Percentiles rank a stretch among this genome's conserved stretches.
These are phyloP conservation scores for Adelges cooleyi DNA, from an alignment of 1,140 invertebrate genomes.

Conservation along the genomic window DNA sequence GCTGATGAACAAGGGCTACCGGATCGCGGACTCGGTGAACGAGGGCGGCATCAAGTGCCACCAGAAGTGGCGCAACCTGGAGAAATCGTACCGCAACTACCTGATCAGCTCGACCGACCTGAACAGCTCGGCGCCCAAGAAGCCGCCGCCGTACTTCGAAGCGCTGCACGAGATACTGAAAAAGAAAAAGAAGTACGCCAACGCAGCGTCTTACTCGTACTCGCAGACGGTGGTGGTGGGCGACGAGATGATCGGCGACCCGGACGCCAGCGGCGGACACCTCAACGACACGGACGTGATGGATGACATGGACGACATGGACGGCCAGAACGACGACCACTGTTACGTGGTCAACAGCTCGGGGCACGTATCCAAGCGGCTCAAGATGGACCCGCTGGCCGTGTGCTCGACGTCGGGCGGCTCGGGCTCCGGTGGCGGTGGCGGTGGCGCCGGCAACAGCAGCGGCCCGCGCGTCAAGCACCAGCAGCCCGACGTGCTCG, in stretches of 20 bases:
- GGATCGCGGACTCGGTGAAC: conserved; percentile 2
- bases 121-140: conserved; percentile 8
- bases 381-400: neutral
- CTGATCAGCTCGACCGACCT: conserved; percentile 1
- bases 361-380: conserved; percentile 5
- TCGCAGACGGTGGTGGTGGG: conserved; percentile 1
- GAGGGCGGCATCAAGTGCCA: conserved; percentile 18
- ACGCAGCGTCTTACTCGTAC: conserved; percentile 5
- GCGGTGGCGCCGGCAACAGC: neutral
- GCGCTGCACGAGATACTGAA: conserved; percentile 14
- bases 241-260: neutral
- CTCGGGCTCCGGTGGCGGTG: neutral
- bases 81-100: conserved; percentile 11
- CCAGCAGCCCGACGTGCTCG: conserved; percentile 5
- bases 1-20: neutral
- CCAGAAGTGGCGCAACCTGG: conserved; percentile 27
- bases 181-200: conserved; percentile 14
- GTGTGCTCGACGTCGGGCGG: conserved; percentile 3
- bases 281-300: neutral
- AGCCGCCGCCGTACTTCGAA: conserved; percentile 13
- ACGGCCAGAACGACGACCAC: conserved; percentile 2
- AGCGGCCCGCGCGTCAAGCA: neutral
- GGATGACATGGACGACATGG: neutral
- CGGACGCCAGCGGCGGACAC: neutral
- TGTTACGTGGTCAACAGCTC: conserved; percentile 17